These are phyloP conservation scores for Apogon hyalosoma DNA, from an alignment of 2,797 vertebrate genomes.

Conservation along the genomic window DNA sequence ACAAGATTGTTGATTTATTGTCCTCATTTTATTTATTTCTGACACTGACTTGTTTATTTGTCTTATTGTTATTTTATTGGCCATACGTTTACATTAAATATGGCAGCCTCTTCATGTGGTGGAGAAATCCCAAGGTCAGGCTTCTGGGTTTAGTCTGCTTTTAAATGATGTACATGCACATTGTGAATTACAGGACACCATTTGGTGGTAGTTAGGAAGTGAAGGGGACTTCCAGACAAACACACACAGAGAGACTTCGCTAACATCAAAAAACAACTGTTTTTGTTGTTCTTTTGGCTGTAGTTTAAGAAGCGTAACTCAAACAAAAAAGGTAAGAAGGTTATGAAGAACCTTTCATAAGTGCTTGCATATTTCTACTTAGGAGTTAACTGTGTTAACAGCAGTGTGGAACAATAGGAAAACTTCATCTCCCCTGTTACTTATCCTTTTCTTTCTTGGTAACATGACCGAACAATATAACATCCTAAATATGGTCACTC, in stretches of 20 bases:
- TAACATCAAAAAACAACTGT: conserved; percentile 72
- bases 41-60: conserved; percentile 66
- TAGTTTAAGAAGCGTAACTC: conserved; percentile 55
- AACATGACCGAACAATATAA: neutral
- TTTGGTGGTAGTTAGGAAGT: conserved; percentile 75
- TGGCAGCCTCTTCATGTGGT: conserved; percentile 68
- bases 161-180: conserved; percentile 72
- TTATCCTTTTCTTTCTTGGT: conserved; percentile 13
- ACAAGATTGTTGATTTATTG: conserved; percentile 54
- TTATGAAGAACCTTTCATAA: conserved; percentile 44
- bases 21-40: conserved; percentile 41
- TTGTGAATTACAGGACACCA: conserved; percentile 74
- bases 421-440: neutral
- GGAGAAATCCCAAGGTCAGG: conserved; percentile 60
- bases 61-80: conserved; percentile 66
- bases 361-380: conserved; percentile 5
- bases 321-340: conserved; percentile 54
- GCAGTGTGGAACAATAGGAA: neutral
- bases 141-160: conserved; percentile 77
- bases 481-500: conserved; percentile 13
- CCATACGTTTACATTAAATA: conserved; percentile 57
- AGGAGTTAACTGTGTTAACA: conserved; percentile 7
- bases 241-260: conserved; percentile 50
- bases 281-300: conserved; percentile 69
- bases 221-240: conserved; percentile 80